These are phyloP conservation scores for Heteromurus nitidus DNA, from an alignment of 2,888 invertebrate genomes.

Conservation along the genomic window DNA sequence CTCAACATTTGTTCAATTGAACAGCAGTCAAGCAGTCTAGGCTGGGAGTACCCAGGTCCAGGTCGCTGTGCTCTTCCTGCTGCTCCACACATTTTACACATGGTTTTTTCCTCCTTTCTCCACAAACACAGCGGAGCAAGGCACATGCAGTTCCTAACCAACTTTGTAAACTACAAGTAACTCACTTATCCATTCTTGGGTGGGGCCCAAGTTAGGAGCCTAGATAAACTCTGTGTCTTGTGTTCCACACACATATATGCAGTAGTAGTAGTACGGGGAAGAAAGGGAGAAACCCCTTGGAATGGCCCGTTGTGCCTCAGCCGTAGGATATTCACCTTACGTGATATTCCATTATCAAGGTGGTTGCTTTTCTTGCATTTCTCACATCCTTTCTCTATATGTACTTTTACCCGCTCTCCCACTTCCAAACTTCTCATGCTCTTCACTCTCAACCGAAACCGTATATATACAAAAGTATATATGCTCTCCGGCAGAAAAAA, in stretches of 20 bases:
- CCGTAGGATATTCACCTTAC: slow-evolving; percentile 56
- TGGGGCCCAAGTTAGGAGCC: slow-evolving; percentile 50
- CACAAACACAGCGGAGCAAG: background rate
- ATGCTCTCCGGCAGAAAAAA: too few species aligned
- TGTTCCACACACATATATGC: too few species aligned
- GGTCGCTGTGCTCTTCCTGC: background rate
- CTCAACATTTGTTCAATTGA: too few species aligned
- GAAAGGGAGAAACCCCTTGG: slow-evolving; percentile 29
- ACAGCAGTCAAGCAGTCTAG: background rate
- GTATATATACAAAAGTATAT: too few species aligned
- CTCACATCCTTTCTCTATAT: slow-evolving; percentile 24
- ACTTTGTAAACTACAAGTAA: slow-evolving; percentile 32
- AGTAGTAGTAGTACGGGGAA: too few species aligned
- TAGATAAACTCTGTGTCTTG: slow-evolving; percentile 43
- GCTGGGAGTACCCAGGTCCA: background rate
- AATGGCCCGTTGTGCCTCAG: slow-evolving; percentile 42
- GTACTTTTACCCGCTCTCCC: background rate
- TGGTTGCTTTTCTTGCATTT: slow-evolving; percentile 48
- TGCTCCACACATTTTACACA: slow-evolving; percentile 2
- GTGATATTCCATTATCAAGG: slow-evolving; percentile 54
- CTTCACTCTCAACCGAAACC: too few species aligned
- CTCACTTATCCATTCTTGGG: slow-evolving; percentile 55
- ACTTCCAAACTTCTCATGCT: background rate
- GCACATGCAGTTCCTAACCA: background rate
- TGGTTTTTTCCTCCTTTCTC: background rate